Conservation (phyloP, 1,140 invertebrate genomes). For the Micrasema minimum region DNA sequence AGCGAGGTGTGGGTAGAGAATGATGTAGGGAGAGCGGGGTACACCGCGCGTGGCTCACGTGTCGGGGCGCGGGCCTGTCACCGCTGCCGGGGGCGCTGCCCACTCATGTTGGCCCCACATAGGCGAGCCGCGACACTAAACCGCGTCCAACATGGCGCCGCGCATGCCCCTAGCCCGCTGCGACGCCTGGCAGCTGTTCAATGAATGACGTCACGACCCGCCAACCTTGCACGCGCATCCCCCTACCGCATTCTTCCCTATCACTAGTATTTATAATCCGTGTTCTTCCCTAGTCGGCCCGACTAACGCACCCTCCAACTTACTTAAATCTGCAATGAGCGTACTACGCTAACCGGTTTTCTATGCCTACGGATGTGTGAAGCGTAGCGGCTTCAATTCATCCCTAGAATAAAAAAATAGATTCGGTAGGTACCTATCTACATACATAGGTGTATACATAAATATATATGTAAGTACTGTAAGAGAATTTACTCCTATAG, state of each 20-base stretch:
- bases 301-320: constrained; percentile 21
- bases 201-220: constrained; percentile 37
- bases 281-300: too few species aligned
- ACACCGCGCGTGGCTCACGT: constrained; percentile 4
- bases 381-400: background rate
- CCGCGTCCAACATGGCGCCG: constrained; percentile 34
- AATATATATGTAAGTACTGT: too few species aligned
- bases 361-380: background rate
- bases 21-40: background rate
- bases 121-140: background rate
- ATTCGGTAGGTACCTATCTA: too few species aligned
- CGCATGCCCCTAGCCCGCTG: constrained; percentile 34
- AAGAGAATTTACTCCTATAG: too few species aligned
- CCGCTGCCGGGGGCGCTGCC: background rate
- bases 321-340: constrained; percentile 19
- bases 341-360: constrained; percentile 1
- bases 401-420: too few species aligned
- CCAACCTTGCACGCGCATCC: constrained; percentile 9
- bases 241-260: background rate
- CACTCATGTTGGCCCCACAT: background rate
- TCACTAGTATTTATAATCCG: too few species aligned
- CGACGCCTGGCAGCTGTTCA: constrained; percentile 42
- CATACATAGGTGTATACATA: too few species aligned
- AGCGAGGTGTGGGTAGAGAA: background rate
- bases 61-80: background rate